Base-by-base conservation (phyloP, 64 coral and sea anemone genomes). In the Orbicella faveolata region DNA sequence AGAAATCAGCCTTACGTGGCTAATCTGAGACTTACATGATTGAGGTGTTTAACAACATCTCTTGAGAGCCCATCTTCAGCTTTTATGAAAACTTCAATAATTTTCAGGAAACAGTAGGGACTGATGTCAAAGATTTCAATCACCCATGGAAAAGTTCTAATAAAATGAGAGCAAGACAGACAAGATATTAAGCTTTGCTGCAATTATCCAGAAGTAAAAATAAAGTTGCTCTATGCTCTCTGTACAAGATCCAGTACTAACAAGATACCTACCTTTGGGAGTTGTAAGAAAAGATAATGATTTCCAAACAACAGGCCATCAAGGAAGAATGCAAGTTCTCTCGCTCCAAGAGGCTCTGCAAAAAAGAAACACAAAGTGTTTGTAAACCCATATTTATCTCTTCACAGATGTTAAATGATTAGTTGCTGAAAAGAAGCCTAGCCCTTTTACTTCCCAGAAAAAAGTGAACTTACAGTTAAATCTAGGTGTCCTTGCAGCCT, bases 201-300 rank as follows among this genome's bases (percentile, higher is more conserved):
- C 3, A 73, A 73, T 52, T 15, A 75, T 55, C 33, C 8, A 33
- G 21, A 87, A 8, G 44, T 48, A 48, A 12, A 15, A 1, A 16
- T 59, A 16, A 65, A 65, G 11, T 65, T 65, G 16, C 8, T 20
- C 65, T 19, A 25, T 19, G 6, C 23, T 21, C 6, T 25, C 65
- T 23, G 7, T 20, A 25, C 23, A 68, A 21, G 19, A 68, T 68
- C 23, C 16, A 68, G 23, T 8, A 21, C 19, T 25, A 68, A 68
- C 18, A 68, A 20, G 65, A 57, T 34, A 16, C 36, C 48, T 92
- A 95, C 96, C 96, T 91, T 76, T 95, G 96, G 52, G 96, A 98
- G 81, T 98, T 98, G 89, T 98, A 98, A 16, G 96, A 98, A 36
- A 98, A 98, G 77, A 98, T 98, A 6, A 98, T 90, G 73, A 98